Percentiles rank a stretch among this genome's conserved stretches.
These are phyloP conservation scores for Drosophila tripunctata DNA, from an alignment of 2,888 invertebrate species.

Conservation along the genomic window DNA sequence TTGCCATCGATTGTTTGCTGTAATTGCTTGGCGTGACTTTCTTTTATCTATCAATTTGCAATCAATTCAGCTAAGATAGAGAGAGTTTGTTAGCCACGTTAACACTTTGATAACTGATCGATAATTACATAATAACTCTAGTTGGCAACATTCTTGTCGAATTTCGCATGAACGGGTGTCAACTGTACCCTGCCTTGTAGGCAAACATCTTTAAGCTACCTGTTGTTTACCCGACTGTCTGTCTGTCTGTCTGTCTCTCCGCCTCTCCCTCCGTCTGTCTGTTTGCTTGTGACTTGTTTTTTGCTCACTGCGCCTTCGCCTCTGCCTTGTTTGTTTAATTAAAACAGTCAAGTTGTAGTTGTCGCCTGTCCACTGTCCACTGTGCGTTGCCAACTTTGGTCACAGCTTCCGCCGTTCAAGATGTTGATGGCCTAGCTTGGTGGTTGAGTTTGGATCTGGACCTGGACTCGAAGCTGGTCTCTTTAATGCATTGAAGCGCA, in stretches of 20 bases:
- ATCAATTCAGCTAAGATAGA: neutral
- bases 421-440: constrained; percentile 19
- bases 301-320: constrained; percentile 1
- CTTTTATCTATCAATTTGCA: constrained; percentile 7
- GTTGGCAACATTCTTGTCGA: constrained; percentile 6
- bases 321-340: constrained; percentile 72
- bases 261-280: constrained; percentile 8
- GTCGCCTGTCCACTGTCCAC: constrained; percentile 16
- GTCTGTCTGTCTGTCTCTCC: neutral
- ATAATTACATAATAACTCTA: constrained; percentile 6
- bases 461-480: constrained; percentile 34
- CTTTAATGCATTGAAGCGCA: constrained; percentile 73
- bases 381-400: constrained; percentile 66
- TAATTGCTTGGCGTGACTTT: constrained; percentile 39
- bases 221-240: constrained; percentile 28
- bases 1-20: constrained; percentile 29
- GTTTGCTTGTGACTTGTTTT: constrained; percentile 33
- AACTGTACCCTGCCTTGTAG: constrained; percentile 59
- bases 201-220: constrained; percentile 60
- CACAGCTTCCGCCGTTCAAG: constrained; percentile 76
- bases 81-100: neutral
- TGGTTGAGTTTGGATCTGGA: constrained; percentile 1
- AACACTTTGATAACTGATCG: constrained; percentile 4
- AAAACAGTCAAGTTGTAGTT: constrained; percentile 61
- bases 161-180: constrained; percentile 33